These are phyloP conservation scores for Excalfactoria chinensis DNA, from an alignment of 2,113 vertebrate genomes.

Conservation along the genomic window DNA sequence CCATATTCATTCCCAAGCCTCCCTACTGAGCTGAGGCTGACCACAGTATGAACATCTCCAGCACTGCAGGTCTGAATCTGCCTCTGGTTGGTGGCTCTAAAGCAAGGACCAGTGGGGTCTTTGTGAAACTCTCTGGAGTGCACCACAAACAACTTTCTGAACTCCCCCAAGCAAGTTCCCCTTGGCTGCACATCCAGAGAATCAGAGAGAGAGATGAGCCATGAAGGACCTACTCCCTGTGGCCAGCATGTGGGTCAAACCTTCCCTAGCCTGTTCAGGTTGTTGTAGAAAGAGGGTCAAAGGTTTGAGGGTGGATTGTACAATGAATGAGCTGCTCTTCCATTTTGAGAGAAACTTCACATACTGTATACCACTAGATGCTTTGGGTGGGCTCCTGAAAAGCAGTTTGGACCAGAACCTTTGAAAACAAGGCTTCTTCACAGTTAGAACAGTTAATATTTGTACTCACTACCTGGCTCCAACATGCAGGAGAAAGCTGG, in stretches of 20 bases:
- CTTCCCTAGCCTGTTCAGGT: neutral
- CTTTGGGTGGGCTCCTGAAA: neutral
- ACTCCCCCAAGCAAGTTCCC: neutral
- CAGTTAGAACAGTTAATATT: neutral
- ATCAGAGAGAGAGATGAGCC: neutral
- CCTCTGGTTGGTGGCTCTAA: neutral
- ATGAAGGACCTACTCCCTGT: neutral
- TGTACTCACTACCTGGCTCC: neutral
- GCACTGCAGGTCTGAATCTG: neutral
- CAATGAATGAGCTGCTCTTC: neutral
- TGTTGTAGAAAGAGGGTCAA: neutral
- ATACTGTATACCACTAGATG: neutral
- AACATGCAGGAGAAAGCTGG: neutral
- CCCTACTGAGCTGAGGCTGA: neutral
- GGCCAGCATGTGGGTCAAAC: neutral
- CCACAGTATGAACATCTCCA: neutral
- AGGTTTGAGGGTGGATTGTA: neutral
- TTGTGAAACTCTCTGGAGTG: rapidly evolving
- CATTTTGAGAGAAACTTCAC: neutral
- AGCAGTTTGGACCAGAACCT: neutral
- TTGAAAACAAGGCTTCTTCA: neutral
- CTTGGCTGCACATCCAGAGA: neutral
- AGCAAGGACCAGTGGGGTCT: neutral
- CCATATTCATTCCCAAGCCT: neutral
- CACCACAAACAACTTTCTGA: neutral